Base-by-base conservation (phyloP, 2,113 vertebrate species). In the Pogonocichla stellata region DNA sequence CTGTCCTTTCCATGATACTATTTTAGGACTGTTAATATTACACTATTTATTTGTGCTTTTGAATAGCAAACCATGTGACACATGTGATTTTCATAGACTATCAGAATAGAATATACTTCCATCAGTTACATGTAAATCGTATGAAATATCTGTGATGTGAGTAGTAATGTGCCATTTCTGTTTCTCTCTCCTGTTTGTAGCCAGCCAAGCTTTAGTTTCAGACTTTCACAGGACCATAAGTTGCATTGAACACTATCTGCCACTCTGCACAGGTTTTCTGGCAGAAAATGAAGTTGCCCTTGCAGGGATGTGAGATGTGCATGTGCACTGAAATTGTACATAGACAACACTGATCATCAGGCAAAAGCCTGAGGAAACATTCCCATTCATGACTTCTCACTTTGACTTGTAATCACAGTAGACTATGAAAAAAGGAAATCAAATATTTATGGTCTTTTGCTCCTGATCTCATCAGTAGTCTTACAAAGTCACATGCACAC, bases 61-160 rank as follows among this genome's bases (percentile, higher is more conserved):
- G 57, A 80, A 81, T 65, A 57, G 47, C 61, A 86, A 65, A 53
- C 42, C 45, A 9, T 47, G 34, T 88, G 79, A 77, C 31, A 53
- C 19, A 17, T 81, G 90, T 90, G 57, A 69, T 93, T 90, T 80
- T 23, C 1, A 4, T 60, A 47, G n/a, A 14, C 45, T 91, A 25
- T 72, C 67, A 92, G 66, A 96, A 64, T 16, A 79, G 31, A 79
- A 82, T 61, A 40, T 38, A 29, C 29, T 93, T 94, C 33, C 79
- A 56, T 64, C 80, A 48, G 8, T 58, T 69, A 61, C 34, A 19
- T 14, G 13, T 75, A 56, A 78, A 60, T 72, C 58, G 74, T 25
- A 67, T n/a, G 57, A 77, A 90, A 71, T 60, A 19, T 29, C 36
- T 64, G 43, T 50, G 29, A 8, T 72, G 28, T 75, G 34, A 26